These are phyloP conservation scores for Illadopsis cleaveri DNA, from an alignment of 2,113 vertebrate species.

Conservation along the genomic window DNA sequence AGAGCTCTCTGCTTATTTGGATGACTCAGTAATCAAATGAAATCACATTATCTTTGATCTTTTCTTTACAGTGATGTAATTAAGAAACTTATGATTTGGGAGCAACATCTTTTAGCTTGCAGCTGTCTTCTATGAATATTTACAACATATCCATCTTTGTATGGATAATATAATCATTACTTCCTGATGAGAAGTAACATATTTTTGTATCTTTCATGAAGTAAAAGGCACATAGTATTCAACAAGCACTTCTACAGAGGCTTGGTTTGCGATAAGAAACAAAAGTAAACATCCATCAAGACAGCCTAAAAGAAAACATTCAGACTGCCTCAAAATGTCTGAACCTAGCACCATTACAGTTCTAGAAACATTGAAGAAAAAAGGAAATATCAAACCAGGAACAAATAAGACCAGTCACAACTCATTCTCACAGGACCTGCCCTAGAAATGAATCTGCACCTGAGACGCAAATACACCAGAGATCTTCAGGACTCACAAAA, in stretches of 20 bases:
- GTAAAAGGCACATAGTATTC: constrained; percentile 25
- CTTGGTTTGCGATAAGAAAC: background rate
- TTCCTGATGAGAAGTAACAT: constrained; percentile 33
- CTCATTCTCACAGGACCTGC: background rate
- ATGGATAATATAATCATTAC: constrained; percentile 19
- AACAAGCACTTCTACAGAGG: background rate
- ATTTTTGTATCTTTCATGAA: constrained; percentile 18
- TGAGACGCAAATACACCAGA: background rate
- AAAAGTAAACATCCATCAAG: background rate
- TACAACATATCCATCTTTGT: constrained; percentile 31
- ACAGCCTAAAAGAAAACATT: background rate
- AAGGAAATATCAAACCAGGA: background rate
- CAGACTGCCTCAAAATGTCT: background rate
- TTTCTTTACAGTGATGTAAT: constrained; percentile 61
- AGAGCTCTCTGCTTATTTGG: constrained; percentile 33
- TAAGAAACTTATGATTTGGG: constrained; percentile 48
- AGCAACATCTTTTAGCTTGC: constrained; percentile 50
- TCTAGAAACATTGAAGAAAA: background rate
- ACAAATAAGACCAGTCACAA: background rate
- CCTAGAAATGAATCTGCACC: background rate
- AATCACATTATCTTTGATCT: constrained; percentile 61
- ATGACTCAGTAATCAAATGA: constrained; percentile 61
- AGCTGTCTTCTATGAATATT: constrained; percentile 57
- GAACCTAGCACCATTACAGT: background rate
- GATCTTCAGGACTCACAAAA: background rate